These are phyloP conservation scores for Drosophila insularis DNA, from an alignment of 1,140 invertebrate species.

Conservation along the genomic window DNA sequence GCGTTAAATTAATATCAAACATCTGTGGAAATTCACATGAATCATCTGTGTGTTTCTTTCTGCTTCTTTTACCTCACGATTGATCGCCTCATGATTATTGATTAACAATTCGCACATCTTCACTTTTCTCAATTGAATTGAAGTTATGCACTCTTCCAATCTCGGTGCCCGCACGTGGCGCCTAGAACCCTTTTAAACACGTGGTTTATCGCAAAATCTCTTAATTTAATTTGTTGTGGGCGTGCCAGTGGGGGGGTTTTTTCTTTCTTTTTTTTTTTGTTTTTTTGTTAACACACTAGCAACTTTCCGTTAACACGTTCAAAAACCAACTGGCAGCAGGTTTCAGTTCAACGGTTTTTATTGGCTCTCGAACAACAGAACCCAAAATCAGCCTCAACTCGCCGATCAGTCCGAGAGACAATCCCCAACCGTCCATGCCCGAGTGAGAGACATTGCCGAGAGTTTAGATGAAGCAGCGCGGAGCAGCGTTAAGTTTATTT, in stretches of 20 bases:
- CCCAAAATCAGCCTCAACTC: conserved; percentile 41
- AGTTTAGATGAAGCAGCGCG: conserved; percentile 14
- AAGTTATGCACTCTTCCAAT: not conserved
- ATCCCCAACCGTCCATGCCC: too few species aligned
- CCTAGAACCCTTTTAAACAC: not conserved
- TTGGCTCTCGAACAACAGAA: conserved; percentile 51
- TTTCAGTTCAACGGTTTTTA: conserved; percentile 58
- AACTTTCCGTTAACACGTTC: conserved; percentile 50
- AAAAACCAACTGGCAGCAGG: conserved; percentile 54
- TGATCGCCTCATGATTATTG: conserved; percentile 69
- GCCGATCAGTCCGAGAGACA: conserved; percentile 2
- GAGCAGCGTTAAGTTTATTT: conserved; percentile 45
- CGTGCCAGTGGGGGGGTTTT: conserved; percentile 19
- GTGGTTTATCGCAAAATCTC: conserved; percentile 10
- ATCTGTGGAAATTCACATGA: conserved; percentile 44
- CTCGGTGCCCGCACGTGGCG: too few species aligned
- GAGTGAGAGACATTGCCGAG: not conserved
- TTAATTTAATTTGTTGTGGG: conserved; percentile 34
- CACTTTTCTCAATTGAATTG: conserved; percentile 30
- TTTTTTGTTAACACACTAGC: conserved; percentile 23
- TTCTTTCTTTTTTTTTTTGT: conserved; percentile 8
- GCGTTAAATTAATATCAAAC: conserved; percentile 25
- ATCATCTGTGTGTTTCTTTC: conserved; percentile 28
- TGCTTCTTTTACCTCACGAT: conserved; percentile 68
- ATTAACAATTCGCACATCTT: conserved; percentile 78